Evolutionary conservation across 2,113 vertebrate genomes (phyloP), one percentile per base, ranked within the genome.

Genomic region (Pluvianellus socialis): DNA sequence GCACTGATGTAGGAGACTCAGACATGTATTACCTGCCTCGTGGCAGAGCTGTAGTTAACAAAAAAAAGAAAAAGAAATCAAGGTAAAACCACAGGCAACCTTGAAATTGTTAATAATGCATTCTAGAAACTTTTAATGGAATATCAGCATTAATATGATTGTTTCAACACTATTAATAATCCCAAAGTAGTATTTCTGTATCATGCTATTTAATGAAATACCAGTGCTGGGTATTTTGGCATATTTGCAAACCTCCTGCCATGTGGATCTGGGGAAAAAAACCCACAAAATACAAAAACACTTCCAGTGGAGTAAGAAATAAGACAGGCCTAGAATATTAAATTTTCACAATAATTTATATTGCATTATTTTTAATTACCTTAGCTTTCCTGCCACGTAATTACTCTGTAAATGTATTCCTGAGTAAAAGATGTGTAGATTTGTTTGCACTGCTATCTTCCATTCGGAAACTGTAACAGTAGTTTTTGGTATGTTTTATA

Each of bases 321-420:
- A 61, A 85, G 63, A 15, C 13, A 2, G 77, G 79, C 65, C 16
- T 86, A 49, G 80, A 86, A 90, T 95, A 68, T 82, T 88, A 58
- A 71, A 80, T 92, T 92, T 90, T 23, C 79, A 27, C 58, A 56
- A 47, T 55, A 11, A 58, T 92, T 95, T 63, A 28, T 83, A 52
- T 83, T 79, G 35, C 49, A 55, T 89, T 96, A 62, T 93, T 96
- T 91, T 95, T 91, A 94, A 95, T 97, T 96, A 62, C 47, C 52
- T 95, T 93, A 42, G 32, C 28, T 96, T 96, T 92, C 90, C 62
- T 90, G 84, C 81, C 84, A 82, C 2, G 0, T 79, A 92, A 91
- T 94, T 85, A 71, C 67, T 75, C 88, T 89, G 80, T 55, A 91
- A 26, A 91, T 89, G 40, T 71, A 71, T 92, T 95, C 74, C 49